Evolutionary conservation across 2,888 invertebrate genomes (phyloP), one percentile per base, ranked within the genome.

Genomic region (Cerastoderma edule): DNA sequence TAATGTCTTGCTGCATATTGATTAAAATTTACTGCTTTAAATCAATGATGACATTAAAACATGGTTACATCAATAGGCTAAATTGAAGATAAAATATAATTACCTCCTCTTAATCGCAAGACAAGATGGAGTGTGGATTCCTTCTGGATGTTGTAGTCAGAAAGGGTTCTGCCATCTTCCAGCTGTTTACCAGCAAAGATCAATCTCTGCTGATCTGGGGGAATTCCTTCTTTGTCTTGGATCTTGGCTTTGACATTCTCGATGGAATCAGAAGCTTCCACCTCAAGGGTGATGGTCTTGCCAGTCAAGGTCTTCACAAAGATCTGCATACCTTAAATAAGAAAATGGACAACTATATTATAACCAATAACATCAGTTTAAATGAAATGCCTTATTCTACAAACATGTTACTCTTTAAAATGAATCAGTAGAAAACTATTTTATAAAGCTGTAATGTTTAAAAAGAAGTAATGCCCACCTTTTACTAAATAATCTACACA

Each of bases 111-210:
- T 87, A 99, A 95, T 94, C 98, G 96, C 78, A 99, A 95, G 79
- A 98, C 98, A 94, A 94, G 87, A 93, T 98, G 98, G 83, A 98
- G 95, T 19, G 98, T 98, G 0, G 98, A 98, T 93, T 97, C 97
- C 93, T 98, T 98, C 93, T 98, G 97, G 91, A 98, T 98, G 93
- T 98, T 98, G 93, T 98, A 98, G 92, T 98, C 98, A 0, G 96
- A 96, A 44, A 98, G 94, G 1, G 98, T 98, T 68, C 97, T 95
- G 2, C 97, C 98, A 95, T 98, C 98, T 94, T 98, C 98, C 90
- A 98, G 93, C 94, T 98, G 98, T 93, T 98, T 98, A 71, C 98
- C 98, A 87, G 97, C 97, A 93, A 98, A 98, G 93, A 97, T 97
- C 93, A 97, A 94, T 90, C 97, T 95, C 93, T 97, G 97, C 93